Evolutionary conservation across 2,797 vertebrate species (phyloP).

Genomic region (Takifugu ocellatus): DNA sequence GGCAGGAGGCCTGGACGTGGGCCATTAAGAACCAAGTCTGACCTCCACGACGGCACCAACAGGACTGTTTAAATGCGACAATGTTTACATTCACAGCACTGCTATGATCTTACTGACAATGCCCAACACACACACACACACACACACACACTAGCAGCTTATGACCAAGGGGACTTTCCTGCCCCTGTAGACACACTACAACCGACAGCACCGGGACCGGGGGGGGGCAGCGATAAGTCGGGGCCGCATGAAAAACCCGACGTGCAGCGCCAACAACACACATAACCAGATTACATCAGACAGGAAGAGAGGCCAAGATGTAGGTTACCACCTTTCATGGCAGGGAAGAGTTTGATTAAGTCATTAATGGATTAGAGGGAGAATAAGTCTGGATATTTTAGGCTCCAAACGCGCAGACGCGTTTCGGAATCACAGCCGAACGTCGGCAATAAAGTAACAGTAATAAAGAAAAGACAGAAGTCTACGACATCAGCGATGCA

Average conservation of each 20-base stretch:
- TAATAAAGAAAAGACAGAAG: background rate
- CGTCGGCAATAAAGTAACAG: constrained; percentile 1
- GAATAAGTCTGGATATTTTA: constrained; percentile 28
- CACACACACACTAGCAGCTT: constrained; percentile 43
- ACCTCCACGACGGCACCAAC: too few relatives aligned
- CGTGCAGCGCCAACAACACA: constrained; percentile 35
- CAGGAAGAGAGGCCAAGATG: constrained; percentile 50
- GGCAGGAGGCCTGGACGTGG: background rate
- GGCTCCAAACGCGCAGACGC: constrained; percentile 6
- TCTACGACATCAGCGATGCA: too few relatives aligned
- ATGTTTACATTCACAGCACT: too few relatives aligned
- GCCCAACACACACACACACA: constrained; percentile 3
- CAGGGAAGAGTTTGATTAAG: constrained; percentile 29
- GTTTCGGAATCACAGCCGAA: too few relatives aligned
- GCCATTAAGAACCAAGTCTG: constrained; percentile 5
- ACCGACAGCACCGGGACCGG: constrained; percentile 32
- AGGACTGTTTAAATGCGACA: too few relatives aligned
- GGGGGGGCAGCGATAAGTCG: constrained; percentile 19
- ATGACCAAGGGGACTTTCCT: constrained; percentile 53
- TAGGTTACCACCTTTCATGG: constrained; percentile 32
- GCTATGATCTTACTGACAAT: background rate
- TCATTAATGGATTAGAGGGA: constrained; percentile 58
- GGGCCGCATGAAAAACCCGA: constrained; percentile 19
- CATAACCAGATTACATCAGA: constrained; percentile 64
- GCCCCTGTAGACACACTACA: constrained; percentile 24